Conservation (phyloP, 2,113 vertebrate species). For the Setophaga petechia region DNA sequence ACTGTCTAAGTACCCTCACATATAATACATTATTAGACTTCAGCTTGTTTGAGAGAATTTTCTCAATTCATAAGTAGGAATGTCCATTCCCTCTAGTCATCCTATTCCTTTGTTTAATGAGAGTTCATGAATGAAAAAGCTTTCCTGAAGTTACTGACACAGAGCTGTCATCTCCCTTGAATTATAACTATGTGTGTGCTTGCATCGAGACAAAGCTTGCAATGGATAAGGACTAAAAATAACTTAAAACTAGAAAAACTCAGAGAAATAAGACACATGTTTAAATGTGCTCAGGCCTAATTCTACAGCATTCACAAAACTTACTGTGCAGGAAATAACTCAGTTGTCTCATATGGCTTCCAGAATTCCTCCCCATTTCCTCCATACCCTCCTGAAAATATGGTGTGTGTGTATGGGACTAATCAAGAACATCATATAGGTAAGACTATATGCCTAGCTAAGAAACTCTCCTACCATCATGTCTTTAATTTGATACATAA, state of each 20-base stretch:
- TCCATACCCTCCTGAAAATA: not conserved
- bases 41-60: not conserved
- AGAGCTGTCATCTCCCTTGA: not conserved
- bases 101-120: not conserved
- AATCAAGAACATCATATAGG: not conserved
- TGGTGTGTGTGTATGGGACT: not conserved
- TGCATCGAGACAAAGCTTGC: not conserved
- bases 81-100: not conserved
- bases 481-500: not conserved
- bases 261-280: not conserved
- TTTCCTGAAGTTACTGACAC: not conserved
- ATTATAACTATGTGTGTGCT: not conserved
- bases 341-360: not conserved
- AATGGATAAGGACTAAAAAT: not conserved
- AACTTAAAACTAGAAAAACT: not conserved
- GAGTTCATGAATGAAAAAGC: not conserved
- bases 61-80: not conserved
- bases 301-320: not conserved
- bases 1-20: not conserved
- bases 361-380: conserved; percentile 3
- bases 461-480: not conserved
- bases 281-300: not conserved
- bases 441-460: not conserved
- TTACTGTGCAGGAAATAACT: not conserved
- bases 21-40: not conserved